phyloP scores from a whole-genome alignment of 30 jellyfish, hydroid and myxozoan species.

The Mastigias papua region DNA sequence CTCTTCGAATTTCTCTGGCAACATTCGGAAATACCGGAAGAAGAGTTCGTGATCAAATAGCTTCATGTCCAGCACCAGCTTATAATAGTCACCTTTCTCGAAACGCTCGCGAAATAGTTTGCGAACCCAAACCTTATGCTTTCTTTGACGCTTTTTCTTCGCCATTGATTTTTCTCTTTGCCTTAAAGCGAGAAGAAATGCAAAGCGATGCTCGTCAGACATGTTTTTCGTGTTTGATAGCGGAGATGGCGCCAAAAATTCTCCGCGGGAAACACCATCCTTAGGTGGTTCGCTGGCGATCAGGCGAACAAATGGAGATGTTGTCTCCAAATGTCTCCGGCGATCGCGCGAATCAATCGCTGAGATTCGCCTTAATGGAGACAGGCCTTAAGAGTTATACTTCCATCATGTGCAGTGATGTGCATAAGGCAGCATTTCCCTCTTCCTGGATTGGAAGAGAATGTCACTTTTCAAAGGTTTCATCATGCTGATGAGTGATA shows the following conservation, averaged over 20 bases:
- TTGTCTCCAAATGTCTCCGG: neutral
- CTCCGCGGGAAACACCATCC: conserved; percentile 34
- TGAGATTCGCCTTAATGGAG: neutral
- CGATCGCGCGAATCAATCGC: conserved; percentile 19
- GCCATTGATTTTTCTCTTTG: conserved; percentile 26
- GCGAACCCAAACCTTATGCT: conserved; percentile 49
- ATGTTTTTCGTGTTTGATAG: conserved; percentile 10
- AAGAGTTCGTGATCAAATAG: conserved; percentile 63
- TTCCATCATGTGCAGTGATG: no score
- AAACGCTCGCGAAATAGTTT: conserved; percentile 12
- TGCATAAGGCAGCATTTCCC: no score
- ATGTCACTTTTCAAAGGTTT: no score
- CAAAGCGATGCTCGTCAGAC: conserved; percentile 39
- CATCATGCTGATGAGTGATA: no score
- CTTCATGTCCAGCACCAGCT: conserved; percentile 60
- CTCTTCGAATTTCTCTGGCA: conserved; percentile 51
- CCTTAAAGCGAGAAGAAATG: conserved; percentile 27
- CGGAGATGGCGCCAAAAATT: conserved; percentile 27
- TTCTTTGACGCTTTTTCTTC: conserved; percentile 2
- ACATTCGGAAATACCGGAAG: conserved; percentile 51
- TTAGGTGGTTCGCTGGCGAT: conserved; percentile 44
- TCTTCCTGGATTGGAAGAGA: no score
- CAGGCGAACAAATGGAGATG: conserved; percentile 25
- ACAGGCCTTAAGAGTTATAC: neutral
- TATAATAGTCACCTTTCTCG: conserved; percentile 60